Evolutionary conservation across 2,113 vertebrate genomes (phyloP).

Genomic region (Ibidorhyncha struthersii): DNA sequence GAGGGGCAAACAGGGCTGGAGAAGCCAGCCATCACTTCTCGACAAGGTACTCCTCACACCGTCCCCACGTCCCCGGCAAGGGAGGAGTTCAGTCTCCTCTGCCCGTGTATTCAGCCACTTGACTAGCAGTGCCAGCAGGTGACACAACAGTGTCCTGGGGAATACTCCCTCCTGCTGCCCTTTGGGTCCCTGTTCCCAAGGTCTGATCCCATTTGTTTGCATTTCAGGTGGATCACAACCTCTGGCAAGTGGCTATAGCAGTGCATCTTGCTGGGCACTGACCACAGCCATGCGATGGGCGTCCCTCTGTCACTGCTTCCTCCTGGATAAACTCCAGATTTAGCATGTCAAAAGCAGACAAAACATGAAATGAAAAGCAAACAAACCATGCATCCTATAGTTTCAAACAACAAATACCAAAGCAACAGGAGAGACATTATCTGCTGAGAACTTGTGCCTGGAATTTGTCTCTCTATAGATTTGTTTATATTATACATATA

Average conservation of each 20-base stretch:
- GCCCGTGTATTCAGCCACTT: not conserved
- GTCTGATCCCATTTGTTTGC: not conserved
- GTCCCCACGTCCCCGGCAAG: not conserved
- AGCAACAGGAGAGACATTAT: not conserved
- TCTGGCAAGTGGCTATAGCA: not conserved
- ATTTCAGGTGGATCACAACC: not conserved
- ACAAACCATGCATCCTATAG: not conserved
- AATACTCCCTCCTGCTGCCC: not conserved
- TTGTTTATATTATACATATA: not conserved
- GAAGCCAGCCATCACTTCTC: not conserved
- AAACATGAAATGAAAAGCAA: constrained; percentile 11
- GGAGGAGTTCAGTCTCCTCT: not conserved
- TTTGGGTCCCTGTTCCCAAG: not conserved
- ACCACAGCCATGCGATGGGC: fast-evolving
- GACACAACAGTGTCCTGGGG: not conserved
- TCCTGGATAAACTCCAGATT: not conserved
- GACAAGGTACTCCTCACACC: not conserved
- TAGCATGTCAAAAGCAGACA: not conserved
- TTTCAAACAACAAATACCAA: not conserved
- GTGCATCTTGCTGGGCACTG: not conserved
- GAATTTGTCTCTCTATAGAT: not conserved
- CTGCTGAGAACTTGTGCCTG: not conserved
- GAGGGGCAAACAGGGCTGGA: not conserved
- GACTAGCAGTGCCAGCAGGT: not conserved
- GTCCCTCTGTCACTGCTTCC: not conserved